Conservation (phyloP, 2,113 vertebrate species). For the Chaetura pelagica region DNA sequence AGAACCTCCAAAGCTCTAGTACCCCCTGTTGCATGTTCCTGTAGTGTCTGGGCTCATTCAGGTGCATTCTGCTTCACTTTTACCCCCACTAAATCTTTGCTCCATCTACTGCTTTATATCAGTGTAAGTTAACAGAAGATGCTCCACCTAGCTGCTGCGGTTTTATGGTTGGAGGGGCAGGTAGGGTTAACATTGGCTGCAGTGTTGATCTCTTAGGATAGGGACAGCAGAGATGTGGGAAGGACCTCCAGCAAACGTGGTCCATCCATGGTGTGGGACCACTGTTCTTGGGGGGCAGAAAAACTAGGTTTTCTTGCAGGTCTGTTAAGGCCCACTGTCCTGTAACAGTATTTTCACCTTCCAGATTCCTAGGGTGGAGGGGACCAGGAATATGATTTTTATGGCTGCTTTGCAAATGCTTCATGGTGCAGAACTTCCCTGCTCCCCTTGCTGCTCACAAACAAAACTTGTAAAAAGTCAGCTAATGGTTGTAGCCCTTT, state of each 20-base stretch:
- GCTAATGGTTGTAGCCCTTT: not conserved
- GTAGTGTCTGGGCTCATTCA: accelerated
- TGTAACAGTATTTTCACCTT: not conserved
- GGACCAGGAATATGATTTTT: not conserved
- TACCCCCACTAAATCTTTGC: not conserved
- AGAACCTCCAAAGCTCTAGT: not conserved
- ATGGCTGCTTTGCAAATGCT: not conserved
- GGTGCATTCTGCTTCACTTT: not conserved
- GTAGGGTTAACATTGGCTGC: not conserved
- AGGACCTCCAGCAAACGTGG: accelerated
- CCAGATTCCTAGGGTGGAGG: not conserved
- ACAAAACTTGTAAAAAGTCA: not conserved
- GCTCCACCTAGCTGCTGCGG: not conserved
- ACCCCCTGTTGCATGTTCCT: accelerated
- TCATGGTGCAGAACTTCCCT: accelerated
- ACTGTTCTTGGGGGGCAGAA: not conserved
- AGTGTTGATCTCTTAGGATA: not conserved
- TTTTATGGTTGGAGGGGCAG: not conserved
- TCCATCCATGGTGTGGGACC: accelerated
- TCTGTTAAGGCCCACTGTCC: not conserved
- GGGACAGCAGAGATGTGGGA: not conserved
- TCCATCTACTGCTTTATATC: not conserved
- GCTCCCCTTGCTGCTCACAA: not conserved
- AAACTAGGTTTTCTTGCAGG: not conserved
- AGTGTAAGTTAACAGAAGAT: not conserved